phyloP scores from a whole-genome alignment of 92 coral and sea anemone species.

The Palythoa heliodiscus region DNA sequence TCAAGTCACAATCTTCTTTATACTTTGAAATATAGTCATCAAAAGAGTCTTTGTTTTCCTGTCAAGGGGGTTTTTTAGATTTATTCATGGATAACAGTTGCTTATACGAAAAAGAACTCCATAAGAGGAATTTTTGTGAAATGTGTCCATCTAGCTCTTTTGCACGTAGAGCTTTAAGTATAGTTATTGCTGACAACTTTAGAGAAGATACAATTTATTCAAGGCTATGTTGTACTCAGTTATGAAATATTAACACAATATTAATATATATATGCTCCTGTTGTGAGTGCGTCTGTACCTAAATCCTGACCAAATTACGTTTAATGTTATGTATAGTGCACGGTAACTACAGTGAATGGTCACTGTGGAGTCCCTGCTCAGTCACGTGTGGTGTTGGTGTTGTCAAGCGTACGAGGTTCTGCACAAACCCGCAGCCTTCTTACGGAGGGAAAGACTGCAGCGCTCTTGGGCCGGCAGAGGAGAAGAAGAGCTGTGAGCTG shows the following conservation, averaged over 20 bases:
- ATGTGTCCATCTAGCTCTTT: too few relatives aligned
- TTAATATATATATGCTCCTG: neutral
- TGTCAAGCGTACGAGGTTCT: constrained; percentile 83
- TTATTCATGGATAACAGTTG: too few relatives aligned
- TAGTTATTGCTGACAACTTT: too few relatives aligned
- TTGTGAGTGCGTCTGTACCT: neutral
- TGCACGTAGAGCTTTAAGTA: too few relatives aligned
- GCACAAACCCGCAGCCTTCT: constrained; percentile 92
- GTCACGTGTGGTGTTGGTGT: constrained; percentile 97
- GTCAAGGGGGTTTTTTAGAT: too few relatives aligned
- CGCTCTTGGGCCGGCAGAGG: constrained; percentile 90
- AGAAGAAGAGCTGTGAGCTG: constrained; percentile 93
- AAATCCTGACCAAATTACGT: neutral
- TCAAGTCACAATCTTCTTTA: too few relatives aligned
- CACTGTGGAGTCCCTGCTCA: constrained; percentile 95
- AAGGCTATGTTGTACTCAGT: too few relatives aligned
- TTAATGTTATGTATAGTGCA: constrained; percentile 49
- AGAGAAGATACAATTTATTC: too few relatives aligned
- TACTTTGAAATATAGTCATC: too few relatives aligned
- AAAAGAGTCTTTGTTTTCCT: too few relatives aligned
- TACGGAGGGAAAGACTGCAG: constrained; percentile 87
- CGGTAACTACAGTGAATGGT: constrained; percentile 96
- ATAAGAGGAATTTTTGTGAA: too few relatives aligned
- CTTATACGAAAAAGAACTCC: too few relatives aligned
- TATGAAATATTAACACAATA: neutral